phyloP scores from a whole-genome alignment of 2,888 invertebrate species.

The Anodontia alba region DNA sequence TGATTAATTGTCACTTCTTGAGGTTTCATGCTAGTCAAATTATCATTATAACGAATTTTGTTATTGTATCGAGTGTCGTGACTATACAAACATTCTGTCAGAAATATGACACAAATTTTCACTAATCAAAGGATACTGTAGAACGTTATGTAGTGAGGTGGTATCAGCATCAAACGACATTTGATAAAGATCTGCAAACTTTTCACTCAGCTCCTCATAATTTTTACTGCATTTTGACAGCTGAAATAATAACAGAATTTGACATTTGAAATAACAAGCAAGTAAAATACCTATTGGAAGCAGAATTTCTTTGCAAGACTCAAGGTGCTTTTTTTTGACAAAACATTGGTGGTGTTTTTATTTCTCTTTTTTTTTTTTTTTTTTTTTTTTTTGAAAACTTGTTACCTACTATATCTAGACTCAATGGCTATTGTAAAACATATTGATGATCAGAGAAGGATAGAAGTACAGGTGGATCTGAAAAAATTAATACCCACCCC shows the following conservation, averaged over 20 bases:
- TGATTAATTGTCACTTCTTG: too few species aligned
- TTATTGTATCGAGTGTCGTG: too few species aligned
- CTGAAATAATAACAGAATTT: conserved; percentile 82
- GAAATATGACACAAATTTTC: neutral
- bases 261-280: neutral
- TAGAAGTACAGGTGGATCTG: too few species aligned
- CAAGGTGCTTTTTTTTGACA: neutral
- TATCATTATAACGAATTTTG: too few species aligned
- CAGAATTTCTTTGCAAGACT: neutral
- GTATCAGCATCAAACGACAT: conserved; percentile 95
- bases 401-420: too few species aligned
- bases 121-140: conserved; percentile 64
- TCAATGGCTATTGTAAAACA: too few species aligned
- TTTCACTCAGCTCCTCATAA: conserved; percentile 90
- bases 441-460: too few species aligned
- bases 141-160: conserved; percentile 87
- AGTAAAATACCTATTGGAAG: neutral
- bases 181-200: conserved; percentile 92
- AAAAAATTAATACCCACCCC: too few species aligned
- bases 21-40: too few species aligned
- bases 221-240: conserved; percentile 91
- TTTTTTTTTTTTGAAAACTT: too few species aligned
- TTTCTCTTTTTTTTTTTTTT: too few species aligned
- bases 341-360: neutral
- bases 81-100: too few species aligned